These are phyloP conservation scores for Xerus rutilus DNA, from an alignment of 2,797 vertebrate genomes.

Conservation along the genomic window DNA sequence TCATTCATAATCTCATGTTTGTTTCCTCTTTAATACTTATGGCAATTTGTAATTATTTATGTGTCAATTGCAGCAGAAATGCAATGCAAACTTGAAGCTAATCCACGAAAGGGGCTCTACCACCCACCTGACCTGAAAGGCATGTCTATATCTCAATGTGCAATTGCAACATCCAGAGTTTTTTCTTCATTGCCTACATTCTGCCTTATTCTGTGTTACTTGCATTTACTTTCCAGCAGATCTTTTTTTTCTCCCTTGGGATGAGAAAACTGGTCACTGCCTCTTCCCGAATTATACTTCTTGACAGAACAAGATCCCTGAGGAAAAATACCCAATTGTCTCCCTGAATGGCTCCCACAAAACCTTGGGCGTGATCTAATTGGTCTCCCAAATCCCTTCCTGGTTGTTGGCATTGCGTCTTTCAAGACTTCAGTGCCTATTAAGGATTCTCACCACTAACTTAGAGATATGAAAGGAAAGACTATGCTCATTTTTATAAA, in stretches of 20 bases:
- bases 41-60: neutral
- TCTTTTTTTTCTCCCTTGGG: neutral
- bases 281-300: neutral
- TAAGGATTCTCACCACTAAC: neutral
- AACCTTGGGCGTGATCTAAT: neutral
- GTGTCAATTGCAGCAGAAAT: neutral
- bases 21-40: neutral
- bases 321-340: neutral
- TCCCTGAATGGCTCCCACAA: neutral
- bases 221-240: conserved; percentile 25
- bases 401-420: neutral
- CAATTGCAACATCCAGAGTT: neutral
- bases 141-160: neutral
- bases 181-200: neutral
- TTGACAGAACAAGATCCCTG: neutral
- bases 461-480: neutral
- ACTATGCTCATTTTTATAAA: neutral
- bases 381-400: neutral
- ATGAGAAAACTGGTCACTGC: neutral
- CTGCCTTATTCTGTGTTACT: neutral
- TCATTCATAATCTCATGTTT: neutral
- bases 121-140: neutral
- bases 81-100: neutral
- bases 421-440: neutral
- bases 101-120: neutral